Conservation (phyloP, 1,140 invertebrate genomes). For the Chrysopa pallens region DNA sequence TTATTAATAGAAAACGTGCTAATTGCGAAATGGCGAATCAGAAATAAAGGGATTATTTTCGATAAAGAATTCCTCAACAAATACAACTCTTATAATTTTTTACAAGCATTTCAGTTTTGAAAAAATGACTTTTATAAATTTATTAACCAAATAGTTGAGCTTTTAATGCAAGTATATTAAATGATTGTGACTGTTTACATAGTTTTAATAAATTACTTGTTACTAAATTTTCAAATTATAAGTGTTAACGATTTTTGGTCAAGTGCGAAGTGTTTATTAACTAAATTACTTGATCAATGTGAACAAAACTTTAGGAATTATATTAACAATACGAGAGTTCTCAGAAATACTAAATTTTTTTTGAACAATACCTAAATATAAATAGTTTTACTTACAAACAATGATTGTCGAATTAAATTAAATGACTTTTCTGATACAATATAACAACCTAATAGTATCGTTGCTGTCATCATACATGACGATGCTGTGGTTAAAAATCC, state of each 20-base stretch:
- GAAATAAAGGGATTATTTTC: too few relatives aligned
- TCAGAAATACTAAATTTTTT: neutral
- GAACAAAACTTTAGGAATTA: neutral
- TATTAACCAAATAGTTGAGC: too few relatives aligned
- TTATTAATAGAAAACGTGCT: neutral
- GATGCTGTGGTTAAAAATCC: conserved; percentile 56
- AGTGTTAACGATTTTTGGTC: neutral
- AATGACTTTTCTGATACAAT: conserved; percentile 56
- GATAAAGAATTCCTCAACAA: too few relatives aligned
- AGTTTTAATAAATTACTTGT: neutral
- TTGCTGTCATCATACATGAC: conserved; percentile 52
- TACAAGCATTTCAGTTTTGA: too few relatives aligned
- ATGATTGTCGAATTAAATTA: conserved; percentile 47
- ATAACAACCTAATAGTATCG: conserved; percentile 51
- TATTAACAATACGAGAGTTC: neutral
- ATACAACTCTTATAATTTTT: too few relatives aligned
- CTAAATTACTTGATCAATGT: too few relatives aligned
- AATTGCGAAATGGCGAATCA: too few relatives aligned
- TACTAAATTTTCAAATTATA: neutral
- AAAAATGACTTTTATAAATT: too few relatives aligned
- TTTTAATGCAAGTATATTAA: too few relatives aligned
- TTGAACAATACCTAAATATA: neutral
- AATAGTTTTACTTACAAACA: conserved; percentile 46
- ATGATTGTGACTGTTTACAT: neutral
- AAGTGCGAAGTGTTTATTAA: neutral